Base-by-base conservation (phyloP, 2,888 invertebrate species). In the Furcula furcula region DNA sequence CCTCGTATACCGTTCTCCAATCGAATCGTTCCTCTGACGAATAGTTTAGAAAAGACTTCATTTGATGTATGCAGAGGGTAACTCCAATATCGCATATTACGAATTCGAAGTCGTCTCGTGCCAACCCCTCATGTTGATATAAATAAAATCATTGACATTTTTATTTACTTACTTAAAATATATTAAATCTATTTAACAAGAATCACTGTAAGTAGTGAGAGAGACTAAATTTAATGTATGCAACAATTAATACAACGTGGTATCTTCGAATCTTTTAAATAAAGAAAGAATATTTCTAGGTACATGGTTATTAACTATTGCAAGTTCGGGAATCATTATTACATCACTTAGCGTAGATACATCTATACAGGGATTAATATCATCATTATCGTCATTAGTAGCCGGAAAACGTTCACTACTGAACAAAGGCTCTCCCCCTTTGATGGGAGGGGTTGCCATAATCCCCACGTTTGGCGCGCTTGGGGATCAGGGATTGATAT, bases 21-120 rank as follows among this genome's bases (percentile, higher is more conserved):
- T 79, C 66, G 81, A 81, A 77, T 72, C 75, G 73, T 65, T 70
- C 67, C 80, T 76, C 75, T 66, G 72, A 65, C 72, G 78, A 76
- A 80, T 85, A 85, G 83, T 84, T 82, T 75, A 78, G 77, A 82
- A 65, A 84, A 80, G 78, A 81, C 78, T 85, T 83, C 83, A 84
- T 81, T 81, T 80, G 70, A 81, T 77, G 74, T 82, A 81, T 72
- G 69, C 65, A 58, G 70, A 76, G 82, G 83, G 80, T 77, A 69
- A 65, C 66, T 72, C 58, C 66, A 65, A 75, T 75, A 75, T 76
- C 63, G 63, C 50, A 71, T 70, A 55, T 60, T 64, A 60, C 47
- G 55, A 64, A 65, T 59, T 58, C 58, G 54, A 58, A 63, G 67
- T 56, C 55, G 60, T 52, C 55, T 48, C 52, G 28, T 50, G 40